These are phyloP conservation scores for Arrhamphus sclerolepis DNA, from an alignment of 2,797 vertebrate species.

Conservation along the genomic window DNA sequence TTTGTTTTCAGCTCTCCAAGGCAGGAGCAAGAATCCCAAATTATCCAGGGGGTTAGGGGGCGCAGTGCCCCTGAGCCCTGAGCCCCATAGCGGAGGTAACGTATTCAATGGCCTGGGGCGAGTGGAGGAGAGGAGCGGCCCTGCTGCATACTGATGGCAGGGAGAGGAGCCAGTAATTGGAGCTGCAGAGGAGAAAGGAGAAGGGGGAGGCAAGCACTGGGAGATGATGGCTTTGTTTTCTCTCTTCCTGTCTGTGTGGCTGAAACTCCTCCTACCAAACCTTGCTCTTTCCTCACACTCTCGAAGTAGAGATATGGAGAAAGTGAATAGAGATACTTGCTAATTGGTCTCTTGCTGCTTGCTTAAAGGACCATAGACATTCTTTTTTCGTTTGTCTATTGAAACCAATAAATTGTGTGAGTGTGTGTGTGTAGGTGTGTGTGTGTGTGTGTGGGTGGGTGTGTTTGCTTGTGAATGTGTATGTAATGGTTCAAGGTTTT, in stretches of 20 bases:
- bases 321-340: conserved; percentile 83
- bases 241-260: conserved; percentile 78
- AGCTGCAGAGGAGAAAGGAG: conserved; percentile 83
- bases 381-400: conserved; percentile 77
- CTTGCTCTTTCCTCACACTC: conserved; percentile 72
- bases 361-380: conserved; percentile 82
- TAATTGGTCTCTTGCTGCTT: conserved; percentile 87
- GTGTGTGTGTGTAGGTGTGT: conserved; percentile 39
- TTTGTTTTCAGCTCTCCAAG: conserved; percentile 85
- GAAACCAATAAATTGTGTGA: conserved; percentile 75
- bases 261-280: conserved; percentile 78
- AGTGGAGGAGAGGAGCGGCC: conserved; percentile 83
- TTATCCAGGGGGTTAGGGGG: conserved; percentile 87
- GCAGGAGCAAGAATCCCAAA: conserved; percentile 89
- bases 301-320: conserved; percentile 76
- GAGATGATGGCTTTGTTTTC: conserved; percentile 88
- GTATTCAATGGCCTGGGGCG: conserved; percentile 95
- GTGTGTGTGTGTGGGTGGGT: conserved; percentile 17
- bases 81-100: conserved; percentile 86
- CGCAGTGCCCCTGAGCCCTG: conserved; percentile 82
- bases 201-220: conserved; percentile 79
- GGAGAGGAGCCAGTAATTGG: conserved; percentile 86
- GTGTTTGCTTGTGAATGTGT: conserved; percentile 4
- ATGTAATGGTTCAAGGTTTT: conserved; percentile 57
- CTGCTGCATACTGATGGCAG: conserved; percentile 90